Evolutionary conservation across 2,888 invertebrate genomes (phyloP), one percentile per base, ranked within the genome.

Genomic region (Philopedon plagiatum): DNA sequence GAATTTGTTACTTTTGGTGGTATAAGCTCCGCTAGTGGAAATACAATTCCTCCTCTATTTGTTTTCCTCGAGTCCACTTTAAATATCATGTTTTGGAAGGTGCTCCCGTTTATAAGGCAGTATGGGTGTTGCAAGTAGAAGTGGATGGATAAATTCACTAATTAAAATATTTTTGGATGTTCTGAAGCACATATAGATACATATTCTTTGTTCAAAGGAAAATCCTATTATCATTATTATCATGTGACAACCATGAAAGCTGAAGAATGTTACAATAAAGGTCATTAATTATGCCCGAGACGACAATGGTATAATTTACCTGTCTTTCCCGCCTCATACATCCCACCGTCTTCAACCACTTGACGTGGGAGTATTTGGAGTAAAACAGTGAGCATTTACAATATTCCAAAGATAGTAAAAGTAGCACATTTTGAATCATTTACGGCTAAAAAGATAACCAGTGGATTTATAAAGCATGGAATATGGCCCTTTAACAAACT

Each of bases 221-320:
- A 60, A 26, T 23, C 89, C 88, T 7, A 93, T 94, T n/a, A n/a
- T n/a, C n/a, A 46, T 86, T 83, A 1, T 93, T 91, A 46, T 84
- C 81, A 0, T 89, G 80, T 75, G 84, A 82, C 79, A 81, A 80
- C 7, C 80, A 76, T 4, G 78, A 29, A 5, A 56, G 56, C 13
- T 34, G n/a, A n/a, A n/a, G n/a, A n/a, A 34, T 5, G 7, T 15
- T 7, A n/a, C 18, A 2, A 3, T 75, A 18, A 58, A 61, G 7
- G 76, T 76, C 4, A 75, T 73, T 8, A 71, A 39, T n/a, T 32
- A 65, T 13, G 11, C 66, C 39, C 49, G 15, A 5, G 32, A 63
- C 19, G 32, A 63, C 19, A 62, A 62, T 19, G 62, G 62, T 1
- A 62, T 62, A 18, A 23, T 62, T 26, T 62, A 46, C 18, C 4